Base-by-base conservation (phyloP, 1,140 invertebrate genomes). In the Condylostylus longicornis region DNA sequence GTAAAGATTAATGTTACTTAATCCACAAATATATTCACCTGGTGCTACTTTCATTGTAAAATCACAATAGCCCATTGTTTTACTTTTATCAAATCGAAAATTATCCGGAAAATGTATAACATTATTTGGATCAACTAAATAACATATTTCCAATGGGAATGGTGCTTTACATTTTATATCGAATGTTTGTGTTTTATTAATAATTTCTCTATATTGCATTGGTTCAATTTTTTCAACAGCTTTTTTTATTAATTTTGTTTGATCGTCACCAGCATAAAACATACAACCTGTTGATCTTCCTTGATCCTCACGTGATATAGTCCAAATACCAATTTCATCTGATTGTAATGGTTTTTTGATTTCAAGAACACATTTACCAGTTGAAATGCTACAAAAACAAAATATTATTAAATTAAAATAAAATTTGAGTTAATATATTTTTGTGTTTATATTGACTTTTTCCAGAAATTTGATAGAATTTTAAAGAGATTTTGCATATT, bases 41-140 rank as follows among this genome's bases (percentile, higher is more conserved):
- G 35, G 25, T 3, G 41, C 38, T 25, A 38, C 18, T 3, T 38
- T 38, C 27, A 38, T 41, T 5, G 18, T 35, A 35, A 44, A 44
- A 2, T 18, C 23, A 17, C 42, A 44, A 21, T 44, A 28, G 1
- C 42, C 42, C 28, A 31, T 38, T 1, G 30, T 25, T 5, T 35
- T 31, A 3, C 20, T 33, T 8, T 35, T 23, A 18, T 38, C 27
- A 38, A 44, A 41, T n/a, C 25, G 22, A 18, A 29, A 23, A n/a
- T 12, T 10, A n/a, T 41, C 42, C 10, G 42, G 42, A 31, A 44
- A 41, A 28, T 44, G 38, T 12, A 44, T 29, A 12, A 35, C 38
- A 15, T 35, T 34, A 13, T 41, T 44, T 2, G 42, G 38, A 33
- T 41, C 35, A 2, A 31, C 25, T 12, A 44, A 29, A 14, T 44